phyloP scores from a whole-genome alignment of 2,113 vertebrate genomes.

The Tupaia chinensis region DNA sequence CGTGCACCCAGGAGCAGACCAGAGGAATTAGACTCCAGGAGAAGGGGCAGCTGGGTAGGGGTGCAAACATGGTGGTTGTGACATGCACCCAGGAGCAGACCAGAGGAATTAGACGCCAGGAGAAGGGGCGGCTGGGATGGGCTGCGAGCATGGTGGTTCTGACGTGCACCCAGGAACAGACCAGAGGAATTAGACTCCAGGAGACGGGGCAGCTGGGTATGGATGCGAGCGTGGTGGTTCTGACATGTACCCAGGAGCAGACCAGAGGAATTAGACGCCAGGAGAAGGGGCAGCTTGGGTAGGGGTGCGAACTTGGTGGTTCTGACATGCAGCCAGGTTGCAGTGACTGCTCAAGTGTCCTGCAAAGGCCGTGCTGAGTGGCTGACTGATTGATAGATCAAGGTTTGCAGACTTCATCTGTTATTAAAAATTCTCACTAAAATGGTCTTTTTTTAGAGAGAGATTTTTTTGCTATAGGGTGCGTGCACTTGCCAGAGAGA shows the following conservation, averaged over 20 bases:
- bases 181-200: not conserved
- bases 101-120: not conserved
- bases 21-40: too few species aligned
- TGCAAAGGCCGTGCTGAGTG: fast-evolving
- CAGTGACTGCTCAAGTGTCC: not conserved
- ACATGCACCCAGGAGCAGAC: not conserved
- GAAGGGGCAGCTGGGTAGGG: too few species aligned
- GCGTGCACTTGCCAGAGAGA: too few species aligned
- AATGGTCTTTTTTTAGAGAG: too few species aligned
- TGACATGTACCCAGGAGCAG: not conserved
- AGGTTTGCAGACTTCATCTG: not conserved
- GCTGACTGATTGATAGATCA: not conserved
- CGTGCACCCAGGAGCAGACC: fast-evolving
- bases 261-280: not conserved
- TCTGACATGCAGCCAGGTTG: fast-evolving
- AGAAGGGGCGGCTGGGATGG: fast-evolving
- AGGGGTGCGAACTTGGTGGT: not conserved
- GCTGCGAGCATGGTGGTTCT: not conserved
- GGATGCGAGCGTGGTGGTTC: not conserved
- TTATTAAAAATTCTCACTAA: not conserved
- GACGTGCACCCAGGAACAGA: not conserved
- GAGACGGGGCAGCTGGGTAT: too few species aligned
- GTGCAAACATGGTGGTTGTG: too few species aligned
- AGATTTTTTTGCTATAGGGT: too few species aligned
- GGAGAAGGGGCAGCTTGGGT: fast-evolving